These are phyloP conservation scores for Nasonia giraulti DNA, from an alignment of 1,140 invertebrate genomes.

Conservation along the genomic window DNA sequence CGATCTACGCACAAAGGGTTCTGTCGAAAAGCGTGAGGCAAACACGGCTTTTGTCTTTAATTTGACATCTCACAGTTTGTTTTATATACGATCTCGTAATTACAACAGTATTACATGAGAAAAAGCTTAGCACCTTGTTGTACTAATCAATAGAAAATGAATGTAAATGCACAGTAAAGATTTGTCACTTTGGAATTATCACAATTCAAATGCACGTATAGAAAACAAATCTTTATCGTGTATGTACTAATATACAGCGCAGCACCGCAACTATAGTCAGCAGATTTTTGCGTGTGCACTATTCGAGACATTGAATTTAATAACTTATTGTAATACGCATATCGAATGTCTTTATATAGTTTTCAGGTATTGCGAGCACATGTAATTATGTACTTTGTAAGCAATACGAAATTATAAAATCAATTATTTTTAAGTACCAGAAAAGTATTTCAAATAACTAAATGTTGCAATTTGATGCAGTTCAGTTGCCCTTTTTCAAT, in stretches of 20 bases:
- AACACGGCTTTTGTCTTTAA: conserved; percentile 11
- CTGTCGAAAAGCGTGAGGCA: neutral
- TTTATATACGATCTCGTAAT: neutral
- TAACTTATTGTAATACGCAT: neutral
- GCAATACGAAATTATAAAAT: neutral
- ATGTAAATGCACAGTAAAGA: conserved; percentile 8
- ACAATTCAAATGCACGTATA: neutral
- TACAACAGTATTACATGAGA: conserved; percentile 16
- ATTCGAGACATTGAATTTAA: neutral
- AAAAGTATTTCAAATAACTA: too few species aligned
- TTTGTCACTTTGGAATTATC: neutral
- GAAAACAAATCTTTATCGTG: neutral
- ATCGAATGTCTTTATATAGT: neutral
- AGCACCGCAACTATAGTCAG: neutral
- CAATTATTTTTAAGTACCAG: neutral
- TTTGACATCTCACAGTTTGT: conserved; percentile 26
- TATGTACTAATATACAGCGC: neutral
- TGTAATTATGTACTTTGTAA: neutral
- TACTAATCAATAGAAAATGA: conserved; percentile 35
- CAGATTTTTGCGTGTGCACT: neutral
- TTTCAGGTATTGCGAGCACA: too few species aligned
- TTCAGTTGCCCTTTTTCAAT: neutral
- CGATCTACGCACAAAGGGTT: conserved; percentile 41
- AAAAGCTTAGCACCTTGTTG: conserved; percentile 40
- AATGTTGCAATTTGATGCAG: neutral